Evolutionary conservation across 2,888 invertebrate species (phyloP), one percentile per base, ranked within the genome.

Genomic region (Aplocera efformata): DNA sequence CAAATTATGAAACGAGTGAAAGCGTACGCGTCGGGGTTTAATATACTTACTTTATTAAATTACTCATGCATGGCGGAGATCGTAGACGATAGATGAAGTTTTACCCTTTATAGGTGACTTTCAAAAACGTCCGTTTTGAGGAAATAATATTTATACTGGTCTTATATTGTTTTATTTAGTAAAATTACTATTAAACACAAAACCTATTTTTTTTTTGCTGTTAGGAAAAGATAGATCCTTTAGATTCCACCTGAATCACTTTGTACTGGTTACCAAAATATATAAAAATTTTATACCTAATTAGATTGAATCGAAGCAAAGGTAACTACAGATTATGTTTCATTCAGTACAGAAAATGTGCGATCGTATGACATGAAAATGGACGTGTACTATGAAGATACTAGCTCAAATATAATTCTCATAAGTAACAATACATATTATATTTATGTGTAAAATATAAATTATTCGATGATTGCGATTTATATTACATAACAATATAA

Each of bases 311-410:
- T 36, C 21, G 42, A 42, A 47, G 45, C 45, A 40, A 23, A 17
- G 10, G 8, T 36, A 51, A 49, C 51, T 54, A 54, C 49, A 20
- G 7, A 38, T 36, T 45, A 51, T 42, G 42, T 42, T 50, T 31
- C 44, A 47, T 40, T 36, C 40, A 41, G 25, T 50, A 48, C 38
- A 33, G 24, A 40, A 45, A 38, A 48, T 53, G 44, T 51, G 51
- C 44, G 43, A 43, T 49, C 42, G 33, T 41, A 54, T 54, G 51
- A 46, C 39, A 54, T 53, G 51, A 44, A 38, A 47, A 53, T 54
- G 49, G 36, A 38, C 40, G 49, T 54, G 51, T 48, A 45, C 48
- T 49, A 53, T 42, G 32, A 37, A 17, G 39, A 44, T 46, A 51
- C 51, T 48, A 48, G 43, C 45, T 42, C 44, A 42, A 46, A 53